A percentile compares a stretch with the other conserved stretches of the same genome.
These are phyloP conservation scores for Pangasianodon gigas DNA, from an alignment of 2,113 vertebrate species.

Conservation along the genomic window DNA sequence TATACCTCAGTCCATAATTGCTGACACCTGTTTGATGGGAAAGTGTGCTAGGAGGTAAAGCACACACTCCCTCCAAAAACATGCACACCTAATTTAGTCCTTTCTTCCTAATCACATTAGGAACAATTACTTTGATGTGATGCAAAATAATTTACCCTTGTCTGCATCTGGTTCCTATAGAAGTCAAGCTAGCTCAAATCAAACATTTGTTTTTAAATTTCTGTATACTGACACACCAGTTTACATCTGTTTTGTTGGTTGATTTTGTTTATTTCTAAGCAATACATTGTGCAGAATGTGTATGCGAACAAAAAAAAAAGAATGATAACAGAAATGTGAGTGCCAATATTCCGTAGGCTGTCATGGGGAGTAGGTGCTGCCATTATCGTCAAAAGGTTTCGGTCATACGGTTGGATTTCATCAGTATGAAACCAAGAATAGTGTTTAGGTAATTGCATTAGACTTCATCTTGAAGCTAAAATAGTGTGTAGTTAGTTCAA, in stretches of 20 bases:
- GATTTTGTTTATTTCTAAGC: slow-evolving; percentile 16
- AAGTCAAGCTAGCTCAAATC: slow-evolving; percentile 22
- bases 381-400: neutral
- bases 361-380: neutral
- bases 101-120: slow-evolving; percentile 55
- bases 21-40: slow-evolving; percentile 56
- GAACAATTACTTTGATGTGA: slow-evolving; percentile 50
- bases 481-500: neutral
- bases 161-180: slow-evolving; percentile 42
- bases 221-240: slow-evolving; percentile 4
- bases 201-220: slow-evolving; percentile 20
- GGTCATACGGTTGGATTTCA: neutral
- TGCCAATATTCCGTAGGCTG: neutral
- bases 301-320: neutral
- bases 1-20: slow-evolving; percentile 46
- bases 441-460: neutral
- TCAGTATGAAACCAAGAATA: neutral
- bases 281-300: neutral
- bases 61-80: slow-evolving; percentile 44
- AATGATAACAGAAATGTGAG: neutral
- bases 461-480: neutral
- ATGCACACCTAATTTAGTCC: slow-evolving; percentile 52
- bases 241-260: slow-evolving; percentile 20
- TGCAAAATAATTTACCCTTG: slow-evolving; percentile 42
- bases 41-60: slow-evolving; percentile 45